A percentile compares a stretch with the other conserved stretches of the same genome.
phyloP scores from a whole-genome alignment of 2,888 invertebrate species.

The Papilio demoleus region DNA sequence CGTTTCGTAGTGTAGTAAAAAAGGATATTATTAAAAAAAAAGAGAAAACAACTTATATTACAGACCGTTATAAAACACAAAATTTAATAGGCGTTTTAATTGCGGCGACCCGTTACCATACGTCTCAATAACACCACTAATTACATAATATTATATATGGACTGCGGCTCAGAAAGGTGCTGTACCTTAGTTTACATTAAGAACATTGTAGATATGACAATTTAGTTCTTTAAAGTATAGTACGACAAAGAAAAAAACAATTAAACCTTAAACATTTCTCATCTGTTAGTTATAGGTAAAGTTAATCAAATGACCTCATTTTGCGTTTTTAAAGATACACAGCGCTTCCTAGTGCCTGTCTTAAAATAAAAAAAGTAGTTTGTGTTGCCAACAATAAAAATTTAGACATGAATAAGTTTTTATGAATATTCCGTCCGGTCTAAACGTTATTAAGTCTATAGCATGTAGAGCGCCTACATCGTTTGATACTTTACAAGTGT shows the following conservation, averaged over 20 bases:
- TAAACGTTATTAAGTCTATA: neutral
- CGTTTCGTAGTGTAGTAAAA: neutral
- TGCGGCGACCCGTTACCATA: neutral
- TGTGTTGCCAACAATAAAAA: no score
- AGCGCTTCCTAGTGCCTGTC: no score
- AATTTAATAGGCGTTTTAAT: conserved; percentile 19
- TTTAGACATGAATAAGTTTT: no score
- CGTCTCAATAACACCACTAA: conserved; percentile 21
- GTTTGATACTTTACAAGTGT: conserved; percentile 9
- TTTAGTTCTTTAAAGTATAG: neutral
- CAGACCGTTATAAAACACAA: conserved; percentile 12
- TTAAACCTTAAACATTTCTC: no score
- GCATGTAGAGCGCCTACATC: neutral
- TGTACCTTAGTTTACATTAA: neutral
- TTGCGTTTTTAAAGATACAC: no score
- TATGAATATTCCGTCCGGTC: no score
- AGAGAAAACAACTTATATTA: neutral
- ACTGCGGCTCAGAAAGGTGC: neutral
- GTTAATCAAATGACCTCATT: no score
- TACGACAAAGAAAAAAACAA: no score
- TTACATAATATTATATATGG: conserved; percentile 27
- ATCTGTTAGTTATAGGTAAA: no score
- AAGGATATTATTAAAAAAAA: neutral
- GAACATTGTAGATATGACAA: neutral
- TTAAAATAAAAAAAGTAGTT: neutral